A percentile compares a stretch with the other conserved stretches of the same genome.
phyloP scores from a whole-genome alignment of 2,888 invertebrate species.

The Pogonocherus hispidulus region DNA sequence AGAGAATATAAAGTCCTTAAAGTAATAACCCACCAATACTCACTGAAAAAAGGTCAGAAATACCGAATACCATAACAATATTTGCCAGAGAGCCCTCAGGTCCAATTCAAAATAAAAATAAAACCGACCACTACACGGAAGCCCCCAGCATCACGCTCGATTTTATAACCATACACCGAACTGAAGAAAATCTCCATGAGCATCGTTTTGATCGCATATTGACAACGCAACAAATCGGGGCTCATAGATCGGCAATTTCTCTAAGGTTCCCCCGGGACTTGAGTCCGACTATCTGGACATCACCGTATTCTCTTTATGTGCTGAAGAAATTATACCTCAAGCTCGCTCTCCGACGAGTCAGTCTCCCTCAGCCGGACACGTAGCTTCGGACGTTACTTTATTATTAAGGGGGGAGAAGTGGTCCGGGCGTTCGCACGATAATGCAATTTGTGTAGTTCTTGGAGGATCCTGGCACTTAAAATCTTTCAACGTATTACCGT shows the following conservation, averaged over 20 bases:
- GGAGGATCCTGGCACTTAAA: no score
- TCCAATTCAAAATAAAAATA: constrained; percentile 7
- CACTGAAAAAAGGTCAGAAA: not conserved
- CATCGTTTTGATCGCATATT: constrained; percentile 50
- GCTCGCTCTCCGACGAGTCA: constrained; percentile 61
- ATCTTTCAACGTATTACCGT: no score
- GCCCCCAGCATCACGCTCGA: not conserved
- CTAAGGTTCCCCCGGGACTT: constrained; percentile 66
- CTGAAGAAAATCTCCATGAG: constrained; percentile 44
- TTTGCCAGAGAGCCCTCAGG: constrained; percentile 5
- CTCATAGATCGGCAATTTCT: constrained; percentile 70
- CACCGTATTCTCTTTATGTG: constrained; percentile 69
- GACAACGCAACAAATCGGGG: constrained; percentile 66
- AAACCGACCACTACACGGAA: constrained; percentile 5
- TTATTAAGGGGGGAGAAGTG: constrained; percentile 42
- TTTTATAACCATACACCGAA: constrained; percentile 26
- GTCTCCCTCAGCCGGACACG: constrained; percentile 32
- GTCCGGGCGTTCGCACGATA: no score
- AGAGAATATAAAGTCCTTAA: not conserved
- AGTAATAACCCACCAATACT: not conserved
- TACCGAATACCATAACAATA: constrained; percentile 12
- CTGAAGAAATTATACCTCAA: constrained; percentile 68
- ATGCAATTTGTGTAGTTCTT: no score
- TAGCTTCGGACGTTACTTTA: constrained; percentile 41
- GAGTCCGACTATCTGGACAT: constrained; percentile 65